Conservation (phyloP, 2,888 invertebrate species). For the Pterostichus madidus region DNA sequence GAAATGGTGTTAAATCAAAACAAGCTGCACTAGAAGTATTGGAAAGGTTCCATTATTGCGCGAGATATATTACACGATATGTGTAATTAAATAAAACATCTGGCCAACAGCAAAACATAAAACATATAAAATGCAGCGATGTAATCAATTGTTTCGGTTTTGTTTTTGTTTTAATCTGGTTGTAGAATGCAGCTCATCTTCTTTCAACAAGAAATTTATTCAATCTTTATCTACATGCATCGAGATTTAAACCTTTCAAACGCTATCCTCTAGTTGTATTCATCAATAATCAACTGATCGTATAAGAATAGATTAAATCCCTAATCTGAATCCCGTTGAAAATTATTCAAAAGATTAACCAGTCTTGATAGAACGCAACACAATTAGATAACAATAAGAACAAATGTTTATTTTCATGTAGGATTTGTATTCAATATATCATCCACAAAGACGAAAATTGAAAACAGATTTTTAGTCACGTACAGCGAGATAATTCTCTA, state of each 20-base stretch:
- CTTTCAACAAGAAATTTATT: conserved; percentile 50
- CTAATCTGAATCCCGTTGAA: conserved; percentile 51
- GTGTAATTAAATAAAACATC: conserved; percentile 29
- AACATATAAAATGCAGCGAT: conserved; percentile 6
- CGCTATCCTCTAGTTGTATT: conserved; percentile 10
- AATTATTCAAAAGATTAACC: conserved; percentile 43
- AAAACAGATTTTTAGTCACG: conserved; percentile 62
- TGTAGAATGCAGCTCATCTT: conserved; percentile 51
- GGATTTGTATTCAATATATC: conserved; percentile 43
- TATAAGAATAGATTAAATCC: conserved; percentile 42
- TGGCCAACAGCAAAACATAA: conserved; percentile 1
- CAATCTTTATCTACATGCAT: conserved; percentile 13
- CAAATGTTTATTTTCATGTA: conserved; percentile 49
- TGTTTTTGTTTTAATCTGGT: conserved; percentile 35
- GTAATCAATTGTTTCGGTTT: conserved; percentile 19
- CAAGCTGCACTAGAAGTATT: conserved; percentile 20
- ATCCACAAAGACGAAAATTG: conserved; percentile 36
- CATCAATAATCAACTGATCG: conserved; percentile 46
- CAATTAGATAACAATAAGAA: conserved; percentile 62
- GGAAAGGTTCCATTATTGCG: conserved; percentile 17
- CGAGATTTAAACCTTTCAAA: conserved; percentile 10
- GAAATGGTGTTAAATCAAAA: conserved; percentile 52
- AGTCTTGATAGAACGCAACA: conserved; percentile 23
- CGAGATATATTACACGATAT: conserved; percentile 25
- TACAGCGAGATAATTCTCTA: conserved; percentile 47